Base-by-base conservation (phyloP, 2,888 invertebrate species). In the Parnassius smintheus region DNA sequence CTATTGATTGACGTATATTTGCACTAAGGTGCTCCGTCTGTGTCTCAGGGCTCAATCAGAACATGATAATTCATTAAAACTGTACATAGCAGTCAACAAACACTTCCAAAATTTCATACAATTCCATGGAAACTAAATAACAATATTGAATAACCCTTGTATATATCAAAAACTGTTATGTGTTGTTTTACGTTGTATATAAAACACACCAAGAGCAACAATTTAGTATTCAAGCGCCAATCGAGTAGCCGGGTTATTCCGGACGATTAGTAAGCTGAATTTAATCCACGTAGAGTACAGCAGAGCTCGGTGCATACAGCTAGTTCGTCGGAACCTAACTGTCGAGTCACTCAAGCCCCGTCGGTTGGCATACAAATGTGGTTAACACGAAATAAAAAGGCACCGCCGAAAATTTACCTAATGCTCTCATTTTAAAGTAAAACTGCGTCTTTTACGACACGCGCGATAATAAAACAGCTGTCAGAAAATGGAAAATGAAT, bases 321-420 rank as follows among this genome's bases (percentile, higher is more conserved):
- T 85, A 86, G 72, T 84, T 84, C 82, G 73, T 72, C 72, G 79
- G 85, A 86, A 85, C 73, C 68, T 85, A 88, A 87, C 88, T 81
- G 88, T 85, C 54, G 49, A 49, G 49, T 45, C 59, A 13, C 55
- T 59, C 65, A 65, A 65, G 68, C 59, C 59, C 65, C 68, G 62
- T 59, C 66, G 70, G 59, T 69, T 70, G 56, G 85, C 83, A 89
- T 89, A 89, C 86, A 78, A 84, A 88, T 87, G 75, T 71, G 67
- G 57, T 70, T 67, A 70, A 77, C 77, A 75, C 72, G 74, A 72
- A 74, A 71, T 71, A 68, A 70, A 70, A 60, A 69, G 69, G 66
- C 70, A 69, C 79, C 79, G 80, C 78, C 68, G 48, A 59, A 63
- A 62, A 52, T 18, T 48, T 48, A 75, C 77, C 74, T 79, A 80